These are phyloP conservation scores for Leptura quadrifasciata DNA, from an alignment of 2,888 invertebrate genomes.

Conservation along the genomic window DNA sequence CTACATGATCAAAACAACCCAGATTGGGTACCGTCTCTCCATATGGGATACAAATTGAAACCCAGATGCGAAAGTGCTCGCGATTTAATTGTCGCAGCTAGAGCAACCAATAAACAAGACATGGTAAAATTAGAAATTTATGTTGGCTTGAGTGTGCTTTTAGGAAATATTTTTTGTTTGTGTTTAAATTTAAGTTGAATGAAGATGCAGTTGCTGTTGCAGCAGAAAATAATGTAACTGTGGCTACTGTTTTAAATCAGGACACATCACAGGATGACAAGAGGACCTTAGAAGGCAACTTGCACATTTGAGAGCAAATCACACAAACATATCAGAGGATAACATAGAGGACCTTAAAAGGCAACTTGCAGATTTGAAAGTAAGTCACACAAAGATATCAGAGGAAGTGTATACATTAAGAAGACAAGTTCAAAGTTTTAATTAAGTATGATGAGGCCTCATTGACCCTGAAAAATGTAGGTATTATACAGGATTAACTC, in stretches of 20 bases:
- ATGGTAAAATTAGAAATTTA: neutral
- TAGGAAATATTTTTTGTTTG: neutral
- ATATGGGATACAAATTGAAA: slow-evolving; percentile 35
- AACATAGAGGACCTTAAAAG: neutral
- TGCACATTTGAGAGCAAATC: no score
- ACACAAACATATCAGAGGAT: no score
- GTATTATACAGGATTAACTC: no score
- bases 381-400: neutral
- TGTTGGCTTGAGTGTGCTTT: neutral
- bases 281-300: no score
- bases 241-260: neutral
- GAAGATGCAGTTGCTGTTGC: neutral
- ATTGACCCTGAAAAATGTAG: no score
- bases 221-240: neutral
- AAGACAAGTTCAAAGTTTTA: no score
- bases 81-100: neutral
- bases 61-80: neutral
- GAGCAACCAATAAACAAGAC: neutral
- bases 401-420: no score
- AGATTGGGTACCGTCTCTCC: slow-evolving; percentile 43
- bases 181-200: neutral
- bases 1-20: slow-evolving; percentile 37
- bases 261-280: neutral
- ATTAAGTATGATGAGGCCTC: no score
- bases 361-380: neutral